A percentile compares a stretch with the other conserved stretches of the same genome.
Conservation (phyloP, 2,113 vertebrate genomes). For the Elanus axillaris region DNA sequence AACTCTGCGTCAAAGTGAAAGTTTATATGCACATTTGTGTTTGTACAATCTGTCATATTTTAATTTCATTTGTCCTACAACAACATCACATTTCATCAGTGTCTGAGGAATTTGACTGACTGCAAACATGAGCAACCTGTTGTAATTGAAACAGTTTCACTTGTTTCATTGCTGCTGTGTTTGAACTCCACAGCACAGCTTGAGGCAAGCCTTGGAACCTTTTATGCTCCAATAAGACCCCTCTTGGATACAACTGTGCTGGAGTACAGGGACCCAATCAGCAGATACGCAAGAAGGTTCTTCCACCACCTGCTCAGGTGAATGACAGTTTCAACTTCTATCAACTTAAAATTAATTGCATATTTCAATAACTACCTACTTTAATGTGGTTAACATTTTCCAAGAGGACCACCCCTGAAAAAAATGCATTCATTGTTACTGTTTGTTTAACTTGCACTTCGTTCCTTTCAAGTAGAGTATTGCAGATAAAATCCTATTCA, state of each 20-base stretch:
- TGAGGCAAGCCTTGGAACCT: conserved; percentile 89
- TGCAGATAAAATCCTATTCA: conserved; percentile 41
- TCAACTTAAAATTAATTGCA: conserved; percentile 46
- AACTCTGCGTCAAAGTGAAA: conserved; percentile 68
- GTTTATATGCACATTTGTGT: conserved; percentile 67
- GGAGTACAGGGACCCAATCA: conserved; percentile 88
- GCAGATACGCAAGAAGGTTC: conserved; percentile 91
- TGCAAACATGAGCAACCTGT: conserved; percentile 71
- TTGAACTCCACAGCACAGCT: conserved; percentile 86
- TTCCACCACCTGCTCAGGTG: conserved; percentile 99
- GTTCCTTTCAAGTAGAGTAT: conserved; percentile 37
- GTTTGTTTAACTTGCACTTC: conserved; percentile 62
- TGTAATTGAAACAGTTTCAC: conserved; percentile 66
- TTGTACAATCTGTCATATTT: conserved; percentile 71
- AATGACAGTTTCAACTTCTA: conserved; percentile 49
- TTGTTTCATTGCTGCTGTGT: conserved; percentile 66
- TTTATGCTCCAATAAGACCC: conserved; percentile 86
- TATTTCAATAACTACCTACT: conserved; percentile 27
- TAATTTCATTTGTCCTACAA: conserved; percentile 65
- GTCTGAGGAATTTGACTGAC: conserved; percentile 69
- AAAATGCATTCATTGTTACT: conserved; percentile 31
- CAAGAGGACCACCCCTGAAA: conserved; percentile 25
- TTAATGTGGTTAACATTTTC: conserved; percentile 41
- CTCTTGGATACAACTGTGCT: conserved; percentile 84
- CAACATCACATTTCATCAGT: conserved; percentile 60